A percentile compares a stretch with the other conserved stretches of the same genome.
These are phyloP conservation scores for Catharus ustulatus DNA, from an alignment of 2,797 vertebrate species.

Conservation along the genomic window DNA sequence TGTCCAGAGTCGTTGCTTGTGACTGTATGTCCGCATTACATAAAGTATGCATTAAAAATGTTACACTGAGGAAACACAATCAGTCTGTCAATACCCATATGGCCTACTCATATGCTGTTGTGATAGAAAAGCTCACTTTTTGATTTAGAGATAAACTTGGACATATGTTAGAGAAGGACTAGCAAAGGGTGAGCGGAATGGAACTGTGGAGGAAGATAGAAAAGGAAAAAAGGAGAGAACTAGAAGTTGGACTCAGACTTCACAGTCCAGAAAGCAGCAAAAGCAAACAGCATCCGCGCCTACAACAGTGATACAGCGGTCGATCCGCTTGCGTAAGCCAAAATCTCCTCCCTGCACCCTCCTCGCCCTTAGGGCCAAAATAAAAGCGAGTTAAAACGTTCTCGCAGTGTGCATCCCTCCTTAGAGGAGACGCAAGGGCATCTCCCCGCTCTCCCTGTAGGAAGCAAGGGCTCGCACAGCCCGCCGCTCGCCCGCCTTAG, in stretches of 20 bases:
- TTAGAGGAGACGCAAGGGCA: not conserved
- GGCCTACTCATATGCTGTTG: not conserved
- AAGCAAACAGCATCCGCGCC: slow-evolving; percentile 17
- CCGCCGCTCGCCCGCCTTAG: not conserved
- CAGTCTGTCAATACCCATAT: not conserved
- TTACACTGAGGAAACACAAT: not conserved
- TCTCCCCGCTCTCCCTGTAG: not conserved
- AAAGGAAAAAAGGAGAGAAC: not conserved
- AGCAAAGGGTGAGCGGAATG: not conserved
- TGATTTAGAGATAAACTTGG: not conserved
- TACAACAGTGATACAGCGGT: not conserved
- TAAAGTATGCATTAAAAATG: not conserved
- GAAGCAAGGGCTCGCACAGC: not conserved
- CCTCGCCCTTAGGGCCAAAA: slow-evolving; percentile 43
- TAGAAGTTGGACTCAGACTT: not conserved
- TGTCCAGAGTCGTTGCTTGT: not conserved
- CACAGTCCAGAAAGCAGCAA: not conserved
- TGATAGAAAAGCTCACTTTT: not conserved
- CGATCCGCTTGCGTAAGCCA: slow-evolving; percentile 5
- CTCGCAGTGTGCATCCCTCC: not conserved
- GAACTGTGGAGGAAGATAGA: not conserved
- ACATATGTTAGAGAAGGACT: not conserved
- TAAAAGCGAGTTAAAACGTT: not conserved
- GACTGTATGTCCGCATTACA: not conserved
- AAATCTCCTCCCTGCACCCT: slow-evolving; percentile 25